A percentile compares a stretch with the other conserved stretches of the same genome.
Evolutionary conservation across 2,888 invertebrate species (phyloP).

Genomic region (Cerceris ruficornis): DNA sequence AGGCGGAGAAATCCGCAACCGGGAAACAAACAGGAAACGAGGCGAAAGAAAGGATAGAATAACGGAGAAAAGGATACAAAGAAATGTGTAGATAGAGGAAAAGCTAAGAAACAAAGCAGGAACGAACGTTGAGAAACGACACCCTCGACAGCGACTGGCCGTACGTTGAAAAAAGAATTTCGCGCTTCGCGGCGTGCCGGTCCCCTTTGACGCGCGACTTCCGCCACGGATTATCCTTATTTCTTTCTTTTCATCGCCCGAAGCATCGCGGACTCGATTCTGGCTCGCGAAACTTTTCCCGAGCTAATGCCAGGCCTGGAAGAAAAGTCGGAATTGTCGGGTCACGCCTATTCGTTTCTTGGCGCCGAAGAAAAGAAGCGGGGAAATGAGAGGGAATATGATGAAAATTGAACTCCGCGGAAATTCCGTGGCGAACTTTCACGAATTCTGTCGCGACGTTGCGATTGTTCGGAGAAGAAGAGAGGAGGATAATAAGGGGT

Average conservation of each 20-base stretch:
- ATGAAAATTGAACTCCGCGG: background rate
- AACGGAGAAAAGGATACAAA: background rate
- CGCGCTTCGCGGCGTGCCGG: constrained; percentile 46
- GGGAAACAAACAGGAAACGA: background rate
- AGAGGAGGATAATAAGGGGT: no score
- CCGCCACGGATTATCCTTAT: constrained; percentile 34
- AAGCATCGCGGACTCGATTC: constrained; percentile 19
- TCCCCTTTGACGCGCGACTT: constrained; percentile 50
- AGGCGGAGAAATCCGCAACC: background rate
- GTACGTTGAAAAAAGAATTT: constrained; percentile 50
- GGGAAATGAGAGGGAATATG: background rate
- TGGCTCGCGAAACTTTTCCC: constrained; percentile 19
- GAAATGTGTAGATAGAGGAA: constrained; percentile 23
- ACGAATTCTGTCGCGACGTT: background rate
- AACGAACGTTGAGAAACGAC: constrained; percentile 15
- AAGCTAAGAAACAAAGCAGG: constrained; percentile 28
- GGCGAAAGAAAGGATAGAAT: background rate
- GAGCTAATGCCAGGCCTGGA: constrained; percentile 12
- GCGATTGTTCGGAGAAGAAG: background rate
- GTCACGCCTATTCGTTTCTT: constrained; percentile 22
- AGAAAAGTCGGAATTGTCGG: constrained; percentile 20
- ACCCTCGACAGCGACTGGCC: constrained; percentile 7
- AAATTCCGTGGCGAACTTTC: background rate
- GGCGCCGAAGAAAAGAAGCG: background rate
- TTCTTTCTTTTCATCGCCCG: constrained; percentile 10